These are phyloP conservation scores for Blastobasis adustella DNA, from an alignment of 2,888 invertebrate genomes.

Conservation along the genomic window DNA sequence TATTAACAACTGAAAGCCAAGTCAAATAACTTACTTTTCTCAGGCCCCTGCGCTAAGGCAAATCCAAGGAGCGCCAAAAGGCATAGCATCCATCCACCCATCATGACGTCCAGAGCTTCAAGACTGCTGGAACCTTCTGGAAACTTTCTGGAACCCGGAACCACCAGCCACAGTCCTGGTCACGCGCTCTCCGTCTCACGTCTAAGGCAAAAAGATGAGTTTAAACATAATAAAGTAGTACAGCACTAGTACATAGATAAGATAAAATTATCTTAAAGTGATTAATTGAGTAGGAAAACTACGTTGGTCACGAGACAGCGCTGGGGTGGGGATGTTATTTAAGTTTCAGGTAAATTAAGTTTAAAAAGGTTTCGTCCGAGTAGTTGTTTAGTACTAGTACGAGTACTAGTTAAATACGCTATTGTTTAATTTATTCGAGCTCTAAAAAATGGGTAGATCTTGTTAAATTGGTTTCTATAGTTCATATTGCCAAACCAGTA, in stretches of 20 bases:
- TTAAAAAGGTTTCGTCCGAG: not conserved
- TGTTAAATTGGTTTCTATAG: too few relatives aligned
- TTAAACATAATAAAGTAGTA: slow-evolving; percentile 28
- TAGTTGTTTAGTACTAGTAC: too few relatives aligned
- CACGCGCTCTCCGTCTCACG: slow-evolving; percentile 36
- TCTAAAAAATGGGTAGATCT: too few relatives aligned
- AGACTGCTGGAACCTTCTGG: slow-evolving; percentile 1
- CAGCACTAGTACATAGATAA: slow-evolving; percentile 17
- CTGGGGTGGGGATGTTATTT: slow-evolving; percentile 4
- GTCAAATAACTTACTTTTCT: slow-evolving; percentile 40
- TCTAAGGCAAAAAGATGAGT: slow-evolving; percentile 41
- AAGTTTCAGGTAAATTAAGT: not conserved
- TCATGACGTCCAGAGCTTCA: slow-evolving; percentile 2
- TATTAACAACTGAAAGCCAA: too few relatives aligned
- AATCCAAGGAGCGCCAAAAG: slow-evolving; percentile 31
- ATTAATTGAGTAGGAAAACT: slow-evolving; percentile 64
- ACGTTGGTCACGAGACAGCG: slow-evolving; percentile 57
- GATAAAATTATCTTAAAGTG: slow-evolving; percentile 54
- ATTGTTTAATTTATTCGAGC: too few relatives aligned
- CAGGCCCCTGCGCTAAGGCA: slow-evolving; percentile 39
- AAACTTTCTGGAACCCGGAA: slow-evolving; percentile 3
- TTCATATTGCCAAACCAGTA: too few relatives aligned
- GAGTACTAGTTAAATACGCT: too few relatives aligned
- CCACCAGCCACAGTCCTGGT: slow-evolving; percentile 2
- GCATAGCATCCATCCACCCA: slow-evolving; percentile 24